These are phyloP conservation scores for Pandemis heparana DNA, from an alignment of 2,888 invertebrate species.

Conservation along the genomic window DNA sequence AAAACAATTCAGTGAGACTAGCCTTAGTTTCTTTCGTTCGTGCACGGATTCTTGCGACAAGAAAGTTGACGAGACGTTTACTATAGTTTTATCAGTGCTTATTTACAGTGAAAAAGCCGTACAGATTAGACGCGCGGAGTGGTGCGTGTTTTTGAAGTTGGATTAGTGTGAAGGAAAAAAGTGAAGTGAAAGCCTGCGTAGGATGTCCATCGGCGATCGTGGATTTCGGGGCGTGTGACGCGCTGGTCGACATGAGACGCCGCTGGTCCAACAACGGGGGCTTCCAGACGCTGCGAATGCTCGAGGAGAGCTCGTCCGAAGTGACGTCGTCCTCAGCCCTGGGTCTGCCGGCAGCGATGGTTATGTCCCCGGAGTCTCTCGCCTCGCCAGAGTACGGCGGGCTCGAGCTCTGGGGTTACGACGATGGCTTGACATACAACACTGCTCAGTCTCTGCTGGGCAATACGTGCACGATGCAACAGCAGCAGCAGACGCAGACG, in stretches of 20 bases:
- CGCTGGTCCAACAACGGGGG: conserved; percentile 92
- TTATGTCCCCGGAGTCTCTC: conserved; percentile 91
- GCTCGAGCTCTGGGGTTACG: conserved; percentile 93
- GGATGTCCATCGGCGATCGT: conserved; percentile 77
- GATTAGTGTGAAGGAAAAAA: conserved; percentile 79
- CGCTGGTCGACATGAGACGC: conserved; percentile 89
- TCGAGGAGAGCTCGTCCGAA: conserved; percentile 91
- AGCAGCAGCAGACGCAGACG: conserved; percentile 82
- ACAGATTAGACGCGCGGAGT: conserved; percentile 70
- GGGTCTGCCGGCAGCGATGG: conserved; percentile 89
- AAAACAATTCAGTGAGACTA: conserved; percentile 66
- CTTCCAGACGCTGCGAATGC: conserved; percentile 87
- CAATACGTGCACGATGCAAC: conserved; percentile 82
- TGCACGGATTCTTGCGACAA: conserved; percentile 74
- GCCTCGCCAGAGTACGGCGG: conserved; percentile 92
- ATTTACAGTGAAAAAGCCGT: conserved; percentile 65
- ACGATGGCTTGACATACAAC: conserved; percentile 81
- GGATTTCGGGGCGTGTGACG: conserved; percentile 76
- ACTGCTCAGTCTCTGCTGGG: conserved; percentile 76
- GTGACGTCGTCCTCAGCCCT: conserved; percentile 92
- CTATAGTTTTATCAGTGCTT: conserved; percentile 56
- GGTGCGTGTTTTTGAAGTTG: conserved; percentile 74
- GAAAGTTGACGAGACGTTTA: conserved; percentile 58
- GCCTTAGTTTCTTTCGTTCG: conserved; percentile 65
- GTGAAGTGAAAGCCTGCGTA: conserved; percentile 82